Base-by-base conservation (phyloP, 2,888 invertebrate species). In the Pandemis corylana region DNA sequence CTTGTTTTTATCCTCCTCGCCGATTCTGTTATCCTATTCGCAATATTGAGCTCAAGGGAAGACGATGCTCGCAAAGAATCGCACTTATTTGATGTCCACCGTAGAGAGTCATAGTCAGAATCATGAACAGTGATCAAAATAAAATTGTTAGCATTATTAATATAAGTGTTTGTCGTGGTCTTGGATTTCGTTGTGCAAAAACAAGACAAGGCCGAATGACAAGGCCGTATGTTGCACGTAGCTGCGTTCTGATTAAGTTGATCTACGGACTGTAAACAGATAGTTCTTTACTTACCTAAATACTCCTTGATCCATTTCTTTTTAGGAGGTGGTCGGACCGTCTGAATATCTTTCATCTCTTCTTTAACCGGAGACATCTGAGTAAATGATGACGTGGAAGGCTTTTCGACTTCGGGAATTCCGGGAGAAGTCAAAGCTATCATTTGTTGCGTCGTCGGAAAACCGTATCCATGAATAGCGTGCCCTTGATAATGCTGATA, bases 231-330 rank as follows among this genome's bases (percentile, higher is more conserved):
- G 78, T 65, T 65, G 63, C 63, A 74, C 69, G 68, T 64, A 56
- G 46, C 64, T 68, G 15, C 53, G 62, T 41, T 41, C 41, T 51
- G 15, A 51, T 61, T 12, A 12, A 70, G 36, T 10, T 51, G 9
- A 42, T 61, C 59, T 67, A 59, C 9, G 7, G 10, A 49, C 12
- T n/a, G 15, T n/a, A 67, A 46, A 53, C 20, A 7, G 20, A 51
- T 10, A 56, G 41, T 64, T 36, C n/a, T 36, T 41, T 41, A 90
- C 96, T 96, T 89, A 93, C 95, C 95, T 81, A 96, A 90, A 87
- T 96, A 96, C 85, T 96, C 96, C 82, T 95, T 95, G 79, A 96
- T 96, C 96, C 96, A 97, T 88, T 96, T 96, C 93, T 97, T 97
- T 92, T 97, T 97, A 62, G 96, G 96, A 72, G 96, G 96, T 53